A percentile compares a stretch with the other conserved stretches of the same genome.
These are phyloP conservation scores for Alviniconcha strummeri DNA, from an alignment of 2,888 invertebrate genomes.

Conservation along the genomic window DNA sequence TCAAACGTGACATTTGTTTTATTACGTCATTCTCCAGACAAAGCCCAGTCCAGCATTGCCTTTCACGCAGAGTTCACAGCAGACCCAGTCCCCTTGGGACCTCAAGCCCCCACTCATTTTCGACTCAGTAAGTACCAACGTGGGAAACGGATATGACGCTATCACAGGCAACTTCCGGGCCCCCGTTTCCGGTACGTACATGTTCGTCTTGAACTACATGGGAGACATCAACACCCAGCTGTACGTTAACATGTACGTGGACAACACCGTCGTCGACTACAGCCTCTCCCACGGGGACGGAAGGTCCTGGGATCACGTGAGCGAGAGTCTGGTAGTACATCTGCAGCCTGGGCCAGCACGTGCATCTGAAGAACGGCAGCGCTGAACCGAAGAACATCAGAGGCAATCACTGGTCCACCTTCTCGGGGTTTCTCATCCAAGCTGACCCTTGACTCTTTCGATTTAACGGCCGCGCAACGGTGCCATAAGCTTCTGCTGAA, in stretches of 20 bases:
- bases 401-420: background rate
- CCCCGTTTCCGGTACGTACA: background rate
- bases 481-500: too few relatives aligned
- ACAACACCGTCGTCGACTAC: background rate
- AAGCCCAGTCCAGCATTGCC: background rate
- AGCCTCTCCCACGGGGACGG: conserved; percentile 6
- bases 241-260: background rate
- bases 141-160: background rate
- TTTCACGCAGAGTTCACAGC: background rate
- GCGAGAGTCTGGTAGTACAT: conserved; percentile 3
- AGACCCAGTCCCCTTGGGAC: background rate
- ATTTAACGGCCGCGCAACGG: too few relatives aligned
- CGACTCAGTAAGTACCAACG: background rate
- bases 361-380: background rate
- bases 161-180: conserved; percentile 7
- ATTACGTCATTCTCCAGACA: background rate
- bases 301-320: background rate
- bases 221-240: background rate
- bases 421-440: conserved; percentile 4
- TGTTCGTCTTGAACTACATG: conserved; percentile 10
- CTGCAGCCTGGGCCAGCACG: background rate
- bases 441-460: background rate
- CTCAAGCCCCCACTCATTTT: background rate
- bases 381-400: background rate
- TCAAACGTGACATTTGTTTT: background rate